A percentile compares a stretch with the other conserved stretches of the same genome.
phyloP scores from a whole-genome alignment of 2,888 invertebrate species.

The Heliconius aoede region DNA sequence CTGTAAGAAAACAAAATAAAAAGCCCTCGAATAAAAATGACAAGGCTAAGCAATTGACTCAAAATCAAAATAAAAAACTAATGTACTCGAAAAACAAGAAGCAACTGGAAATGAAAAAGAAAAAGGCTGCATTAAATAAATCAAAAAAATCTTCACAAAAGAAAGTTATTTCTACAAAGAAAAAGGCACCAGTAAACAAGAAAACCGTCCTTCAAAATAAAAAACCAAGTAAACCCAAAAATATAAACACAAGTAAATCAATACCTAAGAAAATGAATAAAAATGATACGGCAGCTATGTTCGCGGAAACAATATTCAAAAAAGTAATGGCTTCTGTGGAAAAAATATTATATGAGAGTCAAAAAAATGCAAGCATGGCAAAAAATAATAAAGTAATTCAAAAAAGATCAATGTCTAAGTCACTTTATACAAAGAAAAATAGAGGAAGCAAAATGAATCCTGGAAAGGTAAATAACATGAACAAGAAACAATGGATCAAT shows the following conservation, averaged over 20 bases:
- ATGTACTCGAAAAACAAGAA: conserved; percentile 26
- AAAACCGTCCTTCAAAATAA: conserved; percentile 47
- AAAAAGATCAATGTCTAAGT: conserved; percentile 50
- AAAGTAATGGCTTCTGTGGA: conserved; percentile 56
- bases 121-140: conserved; percentile 27
- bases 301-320: conserved; percentile 55
- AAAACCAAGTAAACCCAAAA: conserved; percentile 47
- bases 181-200: conserved; percentile 40
- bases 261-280: conserved; percentile 31
- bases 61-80: conserved; percentile 21
- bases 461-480: conserved; percentile 23
- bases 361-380: conserved; percentile 43
- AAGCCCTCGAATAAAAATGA: conserved; percentile 25
- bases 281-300: conserved; percentile 46
- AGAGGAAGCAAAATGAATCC: conserved; percentile 48
- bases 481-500: conserved; percentile 43
- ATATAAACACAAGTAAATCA: conserved; percentile 37
- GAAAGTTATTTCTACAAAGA: conserved; percentile 39
- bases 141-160: conserved; percentile 34
- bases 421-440: conserved; percentile 37
- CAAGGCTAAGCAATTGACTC: conserved; percentile 23
- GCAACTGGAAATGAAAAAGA: conserved; percentile 24
- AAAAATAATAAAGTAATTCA: conserved; percentile 44
- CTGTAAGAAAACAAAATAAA: conserved; percentile 30
- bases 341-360: conserved; percentile 54